Conservation (phyloP, 2,888 invertebrate species). For the Sycophila texana region DNA sequence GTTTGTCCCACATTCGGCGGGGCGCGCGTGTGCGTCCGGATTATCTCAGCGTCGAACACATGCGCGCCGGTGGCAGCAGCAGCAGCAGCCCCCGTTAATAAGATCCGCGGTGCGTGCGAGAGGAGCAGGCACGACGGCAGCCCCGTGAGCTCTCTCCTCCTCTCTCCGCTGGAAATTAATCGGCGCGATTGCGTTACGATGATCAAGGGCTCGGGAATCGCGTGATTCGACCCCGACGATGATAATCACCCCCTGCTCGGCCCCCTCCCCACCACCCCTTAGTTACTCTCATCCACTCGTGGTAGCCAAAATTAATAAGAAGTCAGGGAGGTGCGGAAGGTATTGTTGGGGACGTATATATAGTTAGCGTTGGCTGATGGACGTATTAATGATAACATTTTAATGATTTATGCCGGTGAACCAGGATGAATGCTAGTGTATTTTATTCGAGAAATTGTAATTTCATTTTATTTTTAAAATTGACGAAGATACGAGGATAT, state of each 20-base stretch:
- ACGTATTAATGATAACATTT: not conserved
- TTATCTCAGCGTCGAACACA: slow-evolving; percentile 50
- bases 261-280: not conserved
- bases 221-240: slow-evolving; percentile 1
- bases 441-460: no score
- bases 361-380: not conserved
- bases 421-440: no score
- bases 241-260: slow-evolving; percentile 15
- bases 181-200: slow-evolving; percentile 45
- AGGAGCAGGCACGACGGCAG: not conserved
- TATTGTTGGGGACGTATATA: not conserved
- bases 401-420: no score
- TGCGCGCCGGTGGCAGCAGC: slow-evolving; percentile 11
- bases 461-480: no score
- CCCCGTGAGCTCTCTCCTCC: not conserved
- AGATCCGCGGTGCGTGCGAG: slow-evolving; percentile 17
- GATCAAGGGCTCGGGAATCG: slow-evolving; percentile 39
- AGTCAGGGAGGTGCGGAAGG: not conserved
- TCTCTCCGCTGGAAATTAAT: slow-evolving; percentile 44
- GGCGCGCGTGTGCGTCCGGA: slow-evolving; percentile 48
- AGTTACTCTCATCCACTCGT: not conserved
- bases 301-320: slow-evolving; percentile 25
- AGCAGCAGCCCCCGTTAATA: slow-evolving; percentile 55
- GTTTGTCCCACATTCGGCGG: slow-evolving; percentile 56
- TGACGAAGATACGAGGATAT: no score